These are phyloP conservation scores for Acanthococcus lagerstroemiae DNA, from an alignment of 2,888 invertebrate genomes.

Conservation along the genomic window DNA sequence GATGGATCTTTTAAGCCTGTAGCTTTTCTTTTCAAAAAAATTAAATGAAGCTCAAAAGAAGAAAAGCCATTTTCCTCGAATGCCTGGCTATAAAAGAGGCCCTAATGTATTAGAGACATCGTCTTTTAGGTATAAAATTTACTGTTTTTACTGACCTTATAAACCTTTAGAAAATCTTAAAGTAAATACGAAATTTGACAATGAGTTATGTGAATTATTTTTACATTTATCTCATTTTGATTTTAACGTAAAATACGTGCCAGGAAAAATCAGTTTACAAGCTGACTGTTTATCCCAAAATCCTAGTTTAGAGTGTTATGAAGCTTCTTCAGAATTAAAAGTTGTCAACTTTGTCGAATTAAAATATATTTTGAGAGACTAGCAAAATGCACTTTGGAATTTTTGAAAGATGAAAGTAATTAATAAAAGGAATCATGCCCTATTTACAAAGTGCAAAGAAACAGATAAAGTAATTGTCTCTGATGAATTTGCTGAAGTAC, in stretches of 20 bases:
- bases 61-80: too few relatives aligned
- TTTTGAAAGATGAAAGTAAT: constrained; percentile 11
- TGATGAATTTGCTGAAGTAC: constrained; percentile 31
- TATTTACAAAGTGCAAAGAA: constrained; percentile 28
- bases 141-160: constrained; percentile 28
- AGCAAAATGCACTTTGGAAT: constrained; percentile 21
- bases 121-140: constrained; percentile 28
- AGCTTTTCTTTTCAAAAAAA: too few relatives aligned
- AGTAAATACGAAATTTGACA: too few relatives aligned
- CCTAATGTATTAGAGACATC: constrained; percentile 32
- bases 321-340: constrained; percentile 24
- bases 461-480: constrained; percentile 33
- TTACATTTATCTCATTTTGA: constrained; percentile 36
- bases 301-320: constrained; percentile 33
- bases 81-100: too few relatives aligned
- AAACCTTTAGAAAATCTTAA: constrained; percentile 35
- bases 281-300: constrained; percentile 35
- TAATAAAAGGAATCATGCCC: constrained; percentile 21
- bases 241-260: constrained; percentile 34
- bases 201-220: constrained; percentile 35
- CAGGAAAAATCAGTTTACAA: constrained; percentile 35
- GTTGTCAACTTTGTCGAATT: constrained; percentile 16
- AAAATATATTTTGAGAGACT: constrained; percentile 33
- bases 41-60: too few relatives aligned
- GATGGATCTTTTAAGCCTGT: too few relatives aligned